Evolutionary conservation across 2,888 invertebrate species (phyloP).

Genomic region (Oscheius sp.): DNA sequence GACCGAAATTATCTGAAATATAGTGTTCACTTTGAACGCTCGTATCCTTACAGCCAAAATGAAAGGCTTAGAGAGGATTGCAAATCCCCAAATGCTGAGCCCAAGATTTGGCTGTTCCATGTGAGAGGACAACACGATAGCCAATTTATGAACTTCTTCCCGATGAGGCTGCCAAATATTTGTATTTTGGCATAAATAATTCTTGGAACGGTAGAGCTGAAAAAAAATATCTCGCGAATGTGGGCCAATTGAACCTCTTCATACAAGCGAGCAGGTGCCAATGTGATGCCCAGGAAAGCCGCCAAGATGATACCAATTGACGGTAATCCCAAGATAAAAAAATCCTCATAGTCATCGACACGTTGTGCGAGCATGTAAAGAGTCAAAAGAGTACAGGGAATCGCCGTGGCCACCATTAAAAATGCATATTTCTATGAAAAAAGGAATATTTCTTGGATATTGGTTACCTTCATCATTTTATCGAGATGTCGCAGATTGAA

Average conservation of each 20-base stretch:
- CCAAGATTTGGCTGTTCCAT: slow-evolving; percentile 61
- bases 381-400: slow-evolving; percentile 29
- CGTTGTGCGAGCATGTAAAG: slow-evolving; percentile 35
- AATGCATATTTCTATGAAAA: slow-evolving; percentile 25
- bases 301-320: slow-evolving; percentile 24
- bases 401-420: slow-evolving; percentile 32
- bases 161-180: slow-evolving; percentile 57
- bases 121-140: slow-evolving; percentile 50
- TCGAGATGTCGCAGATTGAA: slow-evolving; percentile 16
- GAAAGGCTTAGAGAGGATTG: slow-evolving; percentile 53
- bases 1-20: slow-evolving; percentile 51
- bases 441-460: not conserved
- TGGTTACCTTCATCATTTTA: slow-evolving; percentile 3
- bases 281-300: slow-evolving; percentile 50
- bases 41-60: slow-evolving; percentile 47
- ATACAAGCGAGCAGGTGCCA: slow-evolving; percentile 53
- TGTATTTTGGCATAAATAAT: slow-evolving; percentile 53
- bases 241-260: slow-evolving; percentile 69
- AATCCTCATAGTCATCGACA: slow-evolving; percentile 31
- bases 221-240: no score
- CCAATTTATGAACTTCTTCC: slow-evolving; percentile 54
- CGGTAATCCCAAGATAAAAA: slow-evolving; percentile 27
- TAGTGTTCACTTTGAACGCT: not conserved
- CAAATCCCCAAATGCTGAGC: slow-evolving; percentile 63
- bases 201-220: slow-evolving; percentile 43